These are phyloP conservation scores for Girardia tigrina DNA, from an alignment of 2,888 invertebrate genomes.

Conservation along the genomic window DNA sequence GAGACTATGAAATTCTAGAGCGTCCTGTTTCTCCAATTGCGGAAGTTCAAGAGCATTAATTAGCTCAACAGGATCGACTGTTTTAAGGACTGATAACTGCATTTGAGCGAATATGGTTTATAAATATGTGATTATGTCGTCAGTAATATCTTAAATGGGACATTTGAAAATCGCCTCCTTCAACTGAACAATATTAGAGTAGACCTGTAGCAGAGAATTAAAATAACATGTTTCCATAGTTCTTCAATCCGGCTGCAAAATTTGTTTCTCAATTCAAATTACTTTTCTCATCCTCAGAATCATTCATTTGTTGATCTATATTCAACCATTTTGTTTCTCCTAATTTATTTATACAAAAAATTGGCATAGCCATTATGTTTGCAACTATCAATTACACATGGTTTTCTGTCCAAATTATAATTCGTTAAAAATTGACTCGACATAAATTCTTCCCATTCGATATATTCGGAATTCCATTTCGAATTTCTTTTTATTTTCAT, in stretches of 20 bases:
- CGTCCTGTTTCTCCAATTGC: constrained; percentile 25
- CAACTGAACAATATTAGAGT: constrained; percentile 30
- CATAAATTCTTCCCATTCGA: constrained; percentile 9
- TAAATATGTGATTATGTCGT: constrained; percentile 31
- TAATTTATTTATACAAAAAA: constrained; percentile 35
- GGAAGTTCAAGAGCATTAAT: constrained; percentile 14
- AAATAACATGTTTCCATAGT: constrained; percentile 35
- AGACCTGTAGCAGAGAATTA: constrained; percentile 34
- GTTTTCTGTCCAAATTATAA: background rate
- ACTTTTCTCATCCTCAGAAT: background rate
- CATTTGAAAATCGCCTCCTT: constrained; percentile 30
- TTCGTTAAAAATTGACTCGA: background rate
- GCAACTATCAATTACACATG: background rate
- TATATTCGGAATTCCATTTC: background rate
- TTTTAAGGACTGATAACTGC: constrained; percentile 27
- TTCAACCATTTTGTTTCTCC: constrained; percentile 31
- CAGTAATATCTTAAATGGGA: constrained; percentile 21
- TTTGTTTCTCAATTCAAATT: constrained; percentile 21
- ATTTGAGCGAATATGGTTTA: constrained; percentile 35
- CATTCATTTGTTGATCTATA: background rate
- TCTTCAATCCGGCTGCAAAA: constrained; percentile 24
- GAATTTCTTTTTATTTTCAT: background rate
- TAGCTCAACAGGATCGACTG: constrained; percentile 27
- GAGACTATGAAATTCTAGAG: constrained; percentile 32
- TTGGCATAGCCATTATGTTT: too few species aligned